A percentile compares a stretch with the other conserved stretches of the same genome.
These are phyloP conservation scores for Colaptes auratus DNA, from an alignment of 2,113 vertebrate species.

Conservation along the genomic window DNA sequence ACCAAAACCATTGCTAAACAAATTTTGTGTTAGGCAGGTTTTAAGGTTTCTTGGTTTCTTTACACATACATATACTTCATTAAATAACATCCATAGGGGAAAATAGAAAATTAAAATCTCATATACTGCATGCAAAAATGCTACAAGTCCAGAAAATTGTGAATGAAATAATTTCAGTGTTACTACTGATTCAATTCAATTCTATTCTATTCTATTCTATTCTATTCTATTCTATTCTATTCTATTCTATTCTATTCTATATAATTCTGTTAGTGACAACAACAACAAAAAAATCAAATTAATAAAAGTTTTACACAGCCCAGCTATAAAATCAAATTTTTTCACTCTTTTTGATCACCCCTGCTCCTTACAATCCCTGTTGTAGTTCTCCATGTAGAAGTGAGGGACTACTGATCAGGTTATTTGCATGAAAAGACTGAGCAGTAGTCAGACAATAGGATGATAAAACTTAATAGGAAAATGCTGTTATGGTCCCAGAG, in stretches of 20 bases:
- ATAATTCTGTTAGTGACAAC: not conserved
- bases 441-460: not conserved
- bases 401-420: not conserved
- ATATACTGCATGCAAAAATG: not conserved
- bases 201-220: too few species aligned
- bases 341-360: not conserved
- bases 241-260: too few species aligned
- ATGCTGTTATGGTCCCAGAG: not conserved
- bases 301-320: not conserved
- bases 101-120: not conserved
- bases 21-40: not conserved
- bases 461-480: not conserved
- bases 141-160: not conserved
- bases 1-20: not conserved
- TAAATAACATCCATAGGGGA: not conserved
- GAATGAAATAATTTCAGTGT: not conserved
- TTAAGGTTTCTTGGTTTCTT: not conserved
- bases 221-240: too few species aligned
- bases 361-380: not conserved
- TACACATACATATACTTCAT: not conserved
- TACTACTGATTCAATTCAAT: not conserved
- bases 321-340: not conserved
- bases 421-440: not conserved
- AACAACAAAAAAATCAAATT: not conserved
- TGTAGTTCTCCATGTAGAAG: not conserved